Base-by-base conservation (phyloP, 2,797 vertebrate genomes). In the Mus caroli region DNA sequence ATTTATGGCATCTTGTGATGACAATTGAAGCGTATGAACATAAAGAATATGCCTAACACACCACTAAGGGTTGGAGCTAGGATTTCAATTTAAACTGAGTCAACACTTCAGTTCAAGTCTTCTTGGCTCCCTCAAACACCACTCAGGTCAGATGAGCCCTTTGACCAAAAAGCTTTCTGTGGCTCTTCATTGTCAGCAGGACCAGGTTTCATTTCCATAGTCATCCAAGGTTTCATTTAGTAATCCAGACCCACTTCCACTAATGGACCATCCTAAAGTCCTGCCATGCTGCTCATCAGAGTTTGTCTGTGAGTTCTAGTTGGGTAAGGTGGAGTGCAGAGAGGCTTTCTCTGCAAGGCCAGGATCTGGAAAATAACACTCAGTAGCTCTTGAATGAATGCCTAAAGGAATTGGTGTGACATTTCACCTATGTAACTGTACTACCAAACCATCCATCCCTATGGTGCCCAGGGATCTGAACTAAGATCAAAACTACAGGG, bases 151-250 rank as follows among this genome's bases (percentile, higher is more conserved):
- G 43, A 71, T 73, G 58, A 87, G 40, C 93, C 54, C 56, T 58
- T 50, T 84, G 52, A 86, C 50, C 15, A 60, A 86, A 60, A 86
- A 96, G 28, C 0, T 60, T 73, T 94, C 28, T 28, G 20, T 40
- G 76, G 17, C 7, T 85, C 64, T 40, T 37, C 40, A 64, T 3
- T 85, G 56, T n/a, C 77, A 77, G 50, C 19, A 67, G 90, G 83
- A 78, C 62, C 67, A 78, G 20, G 10, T 50, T 90, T 52, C 82
- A 60, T 85, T 22, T 93, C 84, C 90, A 92, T 28, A 73, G 71
- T 28, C 4, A 3, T 80, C 40, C n/a, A 88, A 40, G 62, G 37
- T 62, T 73, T 73, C 50, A n/a, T n/a, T 69, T n/a, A n/a, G 7
- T 19, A 69, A n/a, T 37, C 60, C 11, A 91, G 67, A 3, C 4